Base-by-base conservation (phyloP, 2,797 vertebrate species). In the Spea hammondii region DNA sequence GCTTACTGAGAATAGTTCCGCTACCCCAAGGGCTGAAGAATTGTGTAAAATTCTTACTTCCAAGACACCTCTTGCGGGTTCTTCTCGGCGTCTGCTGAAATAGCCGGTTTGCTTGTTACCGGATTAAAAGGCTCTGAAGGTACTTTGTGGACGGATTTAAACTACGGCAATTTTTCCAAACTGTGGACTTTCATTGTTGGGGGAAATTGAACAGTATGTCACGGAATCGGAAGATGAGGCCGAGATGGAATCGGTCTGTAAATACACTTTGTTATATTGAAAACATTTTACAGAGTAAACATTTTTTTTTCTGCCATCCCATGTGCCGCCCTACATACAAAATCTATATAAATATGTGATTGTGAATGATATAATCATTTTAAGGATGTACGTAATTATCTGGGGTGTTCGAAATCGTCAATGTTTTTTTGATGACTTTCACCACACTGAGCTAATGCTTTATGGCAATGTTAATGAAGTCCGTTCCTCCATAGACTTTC, bases 51-150 rank as follows among this genome's bases (percentile, higher is more conserved):
- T 65, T 54, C 59, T 65, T 45, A 5, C 72, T 44, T 12, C 4
- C 46, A n/a, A 46, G 32, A 46, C 51, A 51, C 10, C 8, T 53
- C 47, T 13, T 9, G 57, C 45, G 62, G 55, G 14, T 72, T 60
- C n/a, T n/a, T 32, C 44, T 73, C 46, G 10, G 59, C 50, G 53
- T 57, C 59, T 45, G 11, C 44, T 6, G 55, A n/a, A 11, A 54
- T 55, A 59, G 70, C 70, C 9, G 4, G 32, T 59, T 59, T 57
- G 13, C 12, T 59, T 14, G 10, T 57, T 57, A 57, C 4, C 45
- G 70, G 70, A 57, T 71, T 71, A 71, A 5, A 46, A 44, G 54
- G 10, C 59, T 46, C 47, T 59, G 53, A 46, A 71, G 54, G 47
- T 59, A 57, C 53, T 12, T 12, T 5, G 54, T 71, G 54, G 70